A percentile compares a stretch with the other conserved stretches of the same genome.
These are phyloP conservation scores for Epistrophe eligans DNA, from an alignment of 2,888 invertebrate species.

Conservation along the genomic window DNA sequence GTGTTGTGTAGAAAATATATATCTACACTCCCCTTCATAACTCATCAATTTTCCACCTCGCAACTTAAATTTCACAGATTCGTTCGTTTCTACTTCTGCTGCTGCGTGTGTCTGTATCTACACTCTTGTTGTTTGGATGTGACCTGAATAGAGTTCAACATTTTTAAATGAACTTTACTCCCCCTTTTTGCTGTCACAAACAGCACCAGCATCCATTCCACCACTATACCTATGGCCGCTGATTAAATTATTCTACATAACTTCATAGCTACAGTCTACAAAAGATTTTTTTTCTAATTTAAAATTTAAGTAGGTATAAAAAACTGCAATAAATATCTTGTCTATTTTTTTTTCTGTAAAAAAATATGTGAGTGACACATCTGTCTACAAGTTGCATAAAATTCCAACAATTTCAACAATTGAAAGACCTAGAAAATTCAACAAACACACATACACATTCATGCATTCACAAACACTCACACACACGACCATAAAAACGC, in stretches of 20 bases:
- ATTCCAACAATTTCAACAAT: slow-evolving; percentile 75
- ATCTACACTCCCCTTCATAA: slow-evolving; percentile 45
- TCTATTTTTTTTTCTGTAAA: slow-evolving; percentile 7
- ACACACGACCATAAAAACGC: slow-evolving; percentile 31
- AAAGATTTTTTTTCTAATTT: slow-evolving; percentile 41
- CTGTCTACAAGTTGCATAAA: slow-evolving; percentile 74
- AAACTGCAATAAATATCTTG: slow-evolving; percentile 5
- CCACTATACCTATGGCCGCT: neutral
- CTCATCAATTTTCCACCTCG: slow-evolving; percentile 68
- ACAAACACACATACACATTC: slow-evolving; percentile 20
- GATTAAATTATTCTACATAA: neutral
- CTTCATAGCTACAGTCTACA: slow-evolving; percentile 19
- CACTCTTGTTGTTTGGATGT: slow-evolving; percentile 81
- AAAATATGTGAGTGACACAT: slow-evolving; percentile 69
- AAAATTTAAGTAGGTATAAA: slow-evolving; percentile 23
- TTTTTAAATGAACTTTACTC: slow-evolving; percentile 60
- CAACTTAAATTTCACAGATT: slow-evolving; percentile 50
- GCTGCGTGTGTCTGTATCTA: slow-evolving; percentile 52
- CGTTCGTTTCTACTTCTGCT: slow-evolving; percentile 66
- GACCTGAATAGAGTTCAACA: slow-evolving; percentile 84
- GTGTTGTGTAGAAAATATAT: slow-evolving; percentile 19
- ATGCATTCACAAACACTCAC: slow-evolving; percentile 16
- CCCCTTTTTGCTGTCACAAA: slow-evolving; percentile 33
- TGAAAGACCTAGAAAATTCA: slow-evolving; percentile 74
- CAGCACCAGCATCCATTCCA: slow-evolving; percentile 24